A percentile compares a stretch with the other conserved stretches of the same genome.
Conservation (phyloP, 2,797 vertebrate genomes). For the Falco cherrug region DNA sequence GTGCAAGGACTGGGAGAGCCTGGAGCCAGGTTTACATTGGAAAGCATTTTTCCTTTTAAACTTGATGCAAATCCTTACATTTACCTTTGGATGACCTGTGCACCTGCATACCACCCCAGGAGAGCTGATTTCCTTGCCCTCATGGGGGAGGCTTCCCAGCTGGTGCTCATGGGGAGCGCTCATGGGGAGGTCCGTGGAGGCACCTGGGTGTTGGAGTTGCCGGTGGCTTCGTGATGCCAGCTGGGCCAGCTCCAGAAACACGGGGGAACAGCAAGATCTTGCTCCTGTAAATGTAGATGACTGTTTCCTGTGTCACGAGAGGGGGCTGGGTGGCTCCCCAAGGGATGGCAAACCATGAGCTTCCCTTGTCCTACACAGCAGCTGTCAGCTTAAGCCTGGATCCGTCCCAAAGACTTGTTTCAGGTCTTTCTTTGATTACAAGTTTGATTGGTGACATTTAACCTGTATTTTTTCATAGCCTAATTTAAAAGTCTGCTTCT, state of each 20-base stretch:
- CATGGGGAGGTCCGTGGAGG: neutral
- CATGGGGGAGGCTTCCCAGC: neutral
- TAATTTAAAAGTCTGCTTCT: neutral
- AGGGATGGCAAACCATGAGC: neutral
- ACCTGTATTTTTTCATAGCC: neutral
- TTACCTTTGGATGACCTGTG: neutral
- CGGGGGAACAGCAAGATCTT: neutral
- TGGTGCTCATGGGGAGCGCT: neutral
- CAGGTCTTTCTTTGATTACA: neutral
- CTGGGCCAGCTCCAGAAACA: neutral
- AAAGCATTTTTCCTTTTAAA: neutral
- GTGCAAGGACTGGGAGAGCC: neutral
- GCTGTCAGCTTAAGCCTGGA: neutral
- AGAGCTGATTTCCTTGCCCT: neutral
- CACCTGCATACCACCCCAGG: neutral
- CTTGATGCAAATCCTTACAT: neutral
- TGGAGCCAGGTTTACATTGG: neutral
- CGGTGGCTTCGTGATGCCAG: neutral
- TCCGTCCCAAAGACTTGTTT: neutral
- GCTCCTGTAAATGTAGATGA: neutral
- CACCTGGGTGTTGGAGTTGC: rapidly evolving
- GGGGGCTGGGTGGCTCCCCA: neutral
- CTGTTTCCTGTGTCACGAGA: neutral
- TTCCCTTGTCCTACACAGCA: neutral
- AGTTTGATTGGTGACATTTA: neutral